Base-by-base conservation (phyloP, 2,113 vertebrate species). In the Vulpes ferrilata region DNA sequence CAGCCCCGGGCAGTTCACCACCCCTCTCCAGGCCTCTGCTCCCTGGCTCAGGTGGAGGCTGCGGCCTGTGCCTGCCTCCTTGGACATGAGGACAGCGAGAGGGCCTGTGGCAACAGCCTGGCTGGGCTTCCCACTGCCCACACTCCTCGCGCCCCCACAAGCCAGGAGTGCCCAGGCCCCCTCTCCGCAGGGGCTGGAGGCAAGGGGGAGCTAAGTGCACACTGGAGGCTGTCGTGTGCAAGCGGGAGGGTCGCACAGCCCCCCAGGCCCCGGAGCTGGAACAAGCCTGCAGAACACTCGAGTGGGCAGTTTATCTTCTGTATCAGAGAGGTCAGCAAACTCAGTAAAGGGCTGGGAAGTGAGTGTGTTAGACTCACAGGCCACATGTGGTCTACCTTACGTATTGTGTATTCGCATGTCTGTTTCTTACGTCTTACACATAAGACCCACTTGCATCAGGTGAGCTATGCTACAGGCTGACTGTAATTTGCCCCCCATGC, bases 401-500 rank as follows among this genome's bases (percentile, higher is more conserved):
- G 15, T 89, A 69, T 55, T 35, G 35, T 62, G 13, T 67, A 16
- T 83, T 67, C 30, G 32, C 2, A 48, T 55, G 67, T 48, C 43
- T 90, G n/a, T 81, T 69, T 87, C 6, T 71, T 57, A 1, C 17
- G 9, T 62, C 35, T 93, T 73, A 86, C 83, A 74, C 8, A 6
- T 4, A 71, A 92, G 64, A 51, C 12, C 0, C 19, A 38, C 11
- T 23, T 38, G 73, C 38, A 13, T 74, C 73, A 92, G 7, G 1
- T 59, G 8, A 90, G 60, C 30, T 38, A 1, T 57, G 62, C 67
- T 20, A 22, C 0, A 3, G 12, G 43, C 48, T 9, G 83, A 71
- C 27, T 7, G 5, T 7, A 6, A 7, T 20, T 64, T 35, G 12
- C 5, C 48, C 1, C 22, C 32, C 17, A 59, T 27, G 19, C 0